These are phyloP conservation scores for Cyclura pinguis DNA, from an alignment of 2,797 vertebrate species.

Conservation along the genomic window DNA sequence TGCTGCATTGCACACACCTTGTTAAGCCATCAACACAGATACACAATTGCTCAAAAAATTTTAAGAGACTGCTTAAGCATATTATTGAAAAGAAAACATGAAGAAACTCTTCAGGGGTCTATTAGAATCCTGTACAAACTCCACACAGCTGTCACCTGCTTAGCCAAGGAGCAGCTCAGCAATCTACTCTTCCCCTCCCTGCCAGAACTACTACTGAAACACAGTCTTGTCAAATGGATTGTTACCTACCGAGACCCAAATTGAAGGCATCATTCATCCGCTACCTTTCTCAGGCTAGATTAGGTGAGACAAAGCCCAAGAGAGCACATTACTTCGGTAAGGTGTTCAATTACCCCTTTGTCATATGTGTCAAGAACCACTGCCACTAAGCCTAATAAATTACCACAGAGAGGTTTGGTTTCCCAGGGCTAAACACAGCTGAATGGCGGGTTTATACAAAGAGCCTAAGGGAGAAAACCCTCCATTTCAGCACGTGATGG, in stretches of 20 bases:
- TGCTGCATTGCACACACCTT: not conserved
- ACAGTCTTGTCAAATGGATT: conserved; percentile 17
- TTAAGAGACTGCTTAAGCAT: not conserved
- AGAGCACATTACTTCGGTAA: not conserved
- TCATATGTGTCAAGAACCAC: conserved; percentile 1
- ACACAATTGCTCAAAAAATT: not conserved
- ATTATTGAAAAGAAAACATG: not conserved
- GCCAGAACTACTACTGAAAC: not conserved
- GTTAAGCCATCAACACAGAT: not conserved
- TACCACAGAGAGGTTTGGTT: conserved; percentile 17
- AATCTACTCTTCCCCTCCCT: not conserved
- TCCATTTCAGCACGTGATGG: not conserved
- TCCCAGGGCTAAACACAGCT: conserved; percentile 10
- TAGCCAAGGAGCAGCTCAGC: not conserved
- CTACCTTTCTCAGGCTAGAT: conserved; percentile 43
- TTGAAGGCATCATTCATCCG: not conserved
- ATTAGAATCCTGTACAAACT: not conserved
- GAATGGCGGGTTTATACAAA: conserved; percentile 9
- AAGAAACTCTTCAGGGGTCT: conserved; percentile 4
- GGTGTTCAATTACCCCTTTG: conserved; percentile 15
- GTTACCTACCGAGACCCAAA: not conserved
- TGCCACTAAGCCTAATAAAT: conserved; percentile 25
- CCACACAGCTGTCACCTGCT: not conserved
- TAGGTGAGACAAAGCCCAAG: conserved; percentile 34
- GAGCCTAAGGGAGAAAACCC: conserved; percentile 11